phyloP scores from a whole-genome alignment of 2,888 invertebrate genomes.

The Dryadula phaetusa region DNA sequence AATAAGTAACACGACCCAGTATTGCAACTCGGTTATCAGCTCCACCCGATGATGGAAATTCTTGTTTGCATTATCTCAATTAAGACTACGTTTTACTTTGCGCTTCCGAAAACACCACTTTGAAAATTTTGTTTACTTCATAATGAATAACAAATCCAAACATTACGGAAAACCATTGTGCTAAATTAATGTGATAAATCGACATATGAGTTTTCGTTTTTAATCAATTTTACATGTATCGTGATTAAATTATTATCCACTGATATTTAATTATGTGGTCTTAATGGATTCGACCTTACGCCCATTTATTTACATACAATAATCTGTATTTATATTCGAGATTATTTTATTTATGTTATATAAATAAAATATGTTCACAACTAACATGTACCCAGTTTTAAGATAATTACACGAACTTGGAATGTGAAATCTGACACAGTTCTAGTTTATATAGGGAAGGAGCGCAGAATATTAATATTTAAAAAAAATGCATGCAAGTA shows the following conservation, averaged over 20 bases:
- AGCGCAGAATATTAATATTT: too few relatives aligned
- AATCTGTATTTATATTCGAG: constrained; percentile 1
- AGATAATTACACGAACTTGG: too few relatives aligned
- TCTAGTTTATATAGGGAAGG: too few relatives aligned
- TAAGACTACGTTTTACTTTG: constrained; percentile 79
- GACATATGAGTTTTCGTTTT: constrained; percentile 38
- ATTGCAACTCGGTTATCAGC: constrained; percentile 56
- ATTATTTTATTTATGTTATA: background rate
- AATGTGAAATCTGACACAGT: too few relatives aligned
- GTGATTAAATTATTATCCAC: constrained; percentile 38
- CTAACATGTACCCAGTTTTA: too few relatives aligned
- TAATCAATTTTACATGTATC: constrained; percentile 40
- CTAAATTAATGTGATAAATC: constrained; percentile 40
- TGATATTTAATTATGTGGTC: constrained; percentile 42
- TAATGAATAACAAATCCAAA: constrained; percentile 46
- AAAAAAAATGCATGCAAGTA: too few relatives aligned
- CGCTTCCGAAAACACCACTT: constrained; percentile 66
- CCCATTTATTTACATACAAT: constrained; percentile 32
- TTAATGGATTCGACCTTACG: constrained; percentile 40
- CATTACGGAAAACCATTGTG: constrained; percentile 33
- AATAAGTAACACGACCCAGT: constrained; percentile 44
- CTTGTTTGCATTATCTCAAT: constrained; percentile 81
- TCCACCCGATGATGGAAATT: constrained; percentile 65
- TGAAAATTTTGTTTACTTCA: constrained; percentile 67
- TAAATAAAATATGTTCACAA: too few relatives aligned